These are phyloP conservation scores for Tethya wilhelma DNA, from an alignment of 37 sponge, comb jelly and placozoan species.

Conservation along the genomic window DNA sequence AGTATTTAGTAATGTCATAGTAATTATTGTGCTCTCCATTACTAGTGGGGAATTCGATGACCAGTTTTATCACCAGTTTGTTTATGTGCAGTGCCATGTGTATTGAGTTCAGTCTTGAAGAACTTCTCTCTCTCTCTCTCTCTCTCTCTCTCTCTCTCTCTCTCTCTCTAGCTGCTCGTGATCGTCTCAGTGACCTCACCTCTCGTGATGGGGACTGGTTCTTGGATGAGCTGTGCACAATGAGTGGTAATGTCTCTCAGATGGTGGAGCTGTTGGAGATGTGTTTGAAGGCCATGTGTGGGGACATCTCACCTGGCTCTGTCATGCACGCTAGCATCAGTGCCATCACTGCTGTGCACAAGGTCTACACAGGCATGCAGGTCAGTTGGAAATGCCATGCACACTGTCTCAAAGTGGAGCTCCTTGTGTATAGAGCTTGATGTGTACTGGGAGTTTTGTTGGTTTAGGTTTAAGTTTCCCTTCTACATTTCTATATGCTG, in stretches of 20 bases:
- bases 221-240: conserved; percentile 95
- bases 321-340: conserved; percentile 44
- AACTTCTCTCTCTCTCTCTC: background rate
- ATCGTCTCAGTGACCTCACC: conserved; percentile 80
- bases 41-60: background rate
- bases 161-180: conserved; percentile 58
- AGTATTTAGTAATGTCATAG: background rate
- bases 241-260: conserved; percentile 92
- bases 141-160: background rate
- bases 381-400: conserved; percentile 6
- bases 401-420: too few relatives aligned
- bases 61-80: too few relatives aligned
- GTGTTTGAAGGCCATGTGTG: conserved; percentile 51
- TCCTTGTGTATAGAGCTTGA: too few relatives aligned
- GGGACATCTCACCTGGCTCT: conserved; percentile 21
- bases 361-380: conserved; percentile 71
- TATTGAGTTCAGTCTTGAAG: too few relatives aligned
- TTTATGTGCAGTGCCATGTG: too few relatives aligned
- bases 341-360: conserved; percentile 57
- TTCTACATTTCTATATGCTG: too few relatives aligned
- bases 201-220: conserved; percentile 97
- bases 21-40: background rate
- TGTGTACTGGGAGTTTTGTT: too few relatives aligned
- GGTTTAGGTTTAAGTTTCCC: too few relatives aligned
- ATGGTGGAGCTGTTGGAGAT: conserved; percentile 67